phyloP scores from a whole-genome alignment of 2,888 invertebrate genomes.

The Pyrgus malvae region DNA sequence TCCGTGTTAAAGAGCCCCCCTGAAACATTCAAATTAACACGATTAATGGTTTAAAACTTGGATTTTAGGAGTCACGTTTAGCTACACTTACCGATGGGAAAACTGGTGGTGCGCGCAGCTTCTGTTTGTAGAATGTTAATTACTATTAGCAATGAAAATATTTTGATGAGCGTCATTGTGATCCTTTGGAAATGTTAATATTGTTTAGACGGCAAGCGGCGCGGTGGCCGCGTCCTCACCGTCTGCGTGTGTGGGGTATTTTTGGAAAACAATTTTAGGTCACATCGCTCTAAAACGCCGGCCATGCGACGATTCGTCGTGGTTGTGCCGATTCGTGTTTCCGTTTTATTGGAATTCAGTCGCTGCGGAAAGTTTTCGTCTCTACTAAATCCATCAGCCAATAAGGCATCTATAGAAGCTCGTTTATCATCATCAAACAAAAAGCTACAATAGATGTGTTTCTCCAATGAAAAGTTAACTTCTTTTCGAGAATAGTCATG shows the following conservation, averaged over 20 bases:
- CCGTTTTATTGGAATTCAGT: constrained; percentile 19
- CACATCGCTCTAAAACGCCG: constrained; percentile 51
- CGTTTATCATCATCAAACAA: neutral
- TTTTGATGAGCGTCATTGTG: constrained; percentile 42
- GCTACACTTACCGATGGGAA: constrained; percentile 58
- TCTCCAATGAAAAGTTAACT: constrained; percentile 6
- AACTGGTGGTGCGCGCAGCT: constrained; percentile 43
- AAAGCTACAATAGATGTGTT: neutral
- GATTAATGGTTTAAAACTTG: neutral
- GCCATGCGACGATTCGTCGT: constrained; percentile 37
- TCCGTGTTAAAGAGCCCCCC: constrained; percentile 75
- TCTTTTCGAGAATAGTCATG: neutral
- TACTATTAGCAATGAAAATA: constrained; percentile 41
- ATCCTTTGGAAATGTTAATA: constrained; percentile 36
- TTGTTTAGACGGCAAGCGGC: constrained; percentile 51
- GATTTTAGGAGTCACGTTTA: neutral
- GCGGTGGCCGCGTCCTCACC: constrained; percentile 51
- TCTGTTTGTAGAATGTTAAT: constrained; percentile 32
- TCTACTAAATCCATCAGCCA: no score
- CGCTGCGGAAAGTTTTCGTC: neutral
- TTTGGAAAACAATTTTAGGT: constrained; percentile 79
- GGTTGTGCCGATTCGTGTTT: constrained; percentile 34
- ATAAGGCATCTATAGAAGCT: neutral
- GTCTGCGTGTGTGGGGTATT: constrained; percentile 62
- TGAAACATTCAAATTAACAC: constrained; percentile 32